A percentile compares a stretch with the other conserved stretches of the same genome.
These are phyloP conservation scores for Pimpla rufipes DNA, from an alignment of 2,888 invertebrate species.

Conservation along the genomic window DNA sequence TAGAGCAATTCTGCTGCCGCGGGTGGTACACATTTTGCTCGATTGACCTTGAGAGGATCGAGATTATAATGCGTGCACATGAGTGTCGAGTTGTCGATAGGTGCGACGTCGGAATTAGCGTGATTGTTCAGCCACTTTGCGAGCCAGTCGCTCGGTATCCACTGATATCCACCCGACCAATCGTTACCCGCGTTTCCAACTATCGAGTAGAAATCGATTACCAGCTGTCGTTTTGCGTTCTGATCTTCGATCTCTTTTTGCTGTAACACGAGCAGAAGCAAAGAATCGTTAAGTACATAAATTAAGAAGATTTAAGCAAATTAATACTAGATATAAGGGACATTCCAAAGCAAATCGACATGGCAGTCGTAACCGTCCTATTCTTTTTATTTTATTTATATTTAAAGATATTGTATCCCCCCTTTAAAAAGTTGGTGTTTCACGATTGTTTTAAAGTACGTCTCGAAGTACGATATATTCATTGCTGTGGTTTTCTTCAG, in stretches of 20 bases:
- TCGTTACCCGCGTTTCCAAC: conserved; percentile 71
- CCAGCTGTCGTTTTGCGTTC: conserved; percentile 81
- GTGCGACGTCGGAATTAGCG: conserved; percentile 78
- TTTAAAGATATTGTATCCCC: too few relatives aligned
- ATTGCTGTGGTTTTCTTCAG: too few relatives aligned
- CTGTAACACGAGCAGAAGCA: conserved; percentile 68
- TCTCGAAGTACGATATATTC: too few relatives aligned
- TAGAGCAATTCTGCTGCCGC: conserved; percentile 84
- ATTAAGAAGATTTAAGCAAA: neutral
- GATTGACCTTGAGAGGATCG: conserved; percentile 85
- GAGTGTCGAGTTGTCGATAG: conserved; percentile 85
- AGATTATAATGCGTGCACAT: conserved; percentile 86
- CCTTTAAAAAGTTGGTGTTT: too few relatives aligned
- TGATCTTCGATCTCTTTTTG: conserved; percentile 83
- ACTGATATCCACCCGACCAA: conserved; percentile 83
- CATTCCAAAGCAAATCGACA: too few relatives aligned
- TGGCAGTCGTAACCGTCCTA: too few relatives aligned
- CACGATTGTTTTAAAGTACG: too few relatives aligned
- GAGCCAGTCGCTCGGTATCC: conserved; percentile 87
- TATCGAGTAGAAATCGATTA: conserved; percentile 81
- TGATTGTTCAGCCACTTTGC: conserved; percentile 85
- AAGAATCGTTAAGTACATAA: neutral
- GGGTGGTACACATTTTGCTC: conserved; percentile 85
- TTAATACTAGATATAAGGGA: neutral
- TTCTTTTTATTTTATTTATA: too few relatives aligned